Base-by-base conservation (phyloP, 2,888 invertebrate genomes). In the Drosophila algonquin region DNA sequence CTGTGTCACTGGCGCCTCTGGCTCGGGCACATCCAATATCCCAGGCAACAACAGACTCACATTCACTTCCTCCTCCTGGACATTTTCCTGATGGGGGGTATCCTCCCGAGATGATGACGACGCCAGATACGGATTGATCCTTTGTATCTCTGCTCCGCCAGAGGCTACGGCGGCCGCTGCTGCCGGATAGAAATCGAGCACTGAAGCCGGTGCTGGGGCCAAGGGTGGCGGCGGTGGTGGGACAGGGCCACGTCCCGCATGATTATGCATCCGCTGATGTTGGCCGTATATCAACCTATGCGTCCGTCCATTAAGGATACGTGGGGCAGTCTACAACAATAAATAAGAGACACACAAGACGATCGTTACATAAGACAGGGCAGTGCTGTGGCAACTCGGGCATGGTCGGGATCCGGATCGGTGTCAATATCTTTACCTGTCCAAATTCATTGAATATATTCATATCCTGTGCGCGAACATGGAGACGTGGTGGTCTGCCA, bases 401-500 rank as follows among this genome's bases (percentile, higher is more conserved):
- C 21, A 21, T 21, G 21, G 3, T 21, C 21, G 21, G 2, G 21
- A 21, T 21, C 21, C 21, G 21, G 21, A 21, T 21, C 12, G 5
- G 14, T 14, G 6, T 30, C 1, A 7, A 6, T 7, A 8, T 30
- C 14, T 40, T 2, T 40, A 40, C 40, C 40, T 40, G 40, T 40
- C 40, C 40, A 40, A 40, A 40, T 2, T 40, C 14, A 14, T 21
- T 16, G 0, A 54, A 63, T n/a, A 78, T 30, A 45, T 81, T 81
- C 1, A 63, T 27, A 1, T 73, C 59, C 10, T 87, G 86, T 8
- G 72, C 51, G 14, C 85, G 85, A n/a, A 70, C 59, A 8, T 77
- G 82, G 6, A 75, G 62, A n/a, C 82, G 85, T 30, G 79, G 73
- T 2, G 75, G 75, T 1, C 75, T 65, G 1, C 69, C 81, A 8